These are phyloP conservation scores for Archocentrus centrarchus DNA, from an alignment of 2,113 vertebrate genomes.

Conservation along the genomic window DNA sequence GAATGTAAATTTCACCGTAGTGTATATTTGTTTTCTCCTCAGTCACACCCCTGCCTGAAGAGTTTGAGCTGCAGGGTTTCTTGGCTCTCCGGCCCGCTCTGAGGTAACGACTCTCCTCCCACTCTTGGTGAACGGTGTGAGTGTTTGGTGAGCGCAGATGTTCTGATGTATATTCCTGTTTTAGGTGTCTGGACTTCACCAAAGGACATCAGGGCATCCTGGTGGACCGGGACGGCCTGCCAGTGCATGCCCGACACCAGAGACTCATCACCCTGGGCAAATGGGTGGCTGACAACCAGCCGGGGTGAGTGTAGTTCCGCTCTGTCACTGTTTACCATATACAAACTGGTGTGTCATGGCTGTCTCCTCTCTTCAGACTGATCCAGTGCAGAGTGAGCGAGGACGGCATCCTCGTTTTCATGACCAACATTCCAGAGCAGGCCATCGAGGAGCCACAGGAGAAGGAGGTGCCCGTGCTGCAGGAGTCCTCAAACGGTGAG, in stretches of 20 bases:
- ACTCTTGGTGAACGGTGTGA: not conserved
- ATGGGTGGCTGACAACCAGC: constrained; percentile 96
- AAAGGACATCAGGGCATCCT: constrained; percentile 96
- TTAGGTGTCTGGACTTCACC: constrained; percentile 96
- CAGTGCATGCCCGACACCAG: constrained; percentile 88
- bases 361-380: constrained; percentile 79
- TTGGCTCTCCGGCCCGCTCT: constrained; percentile 94
- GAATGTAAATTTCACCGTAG: not conserved
- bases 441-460: constrained; percentile 90
- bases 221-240: constrained; percentile 89
- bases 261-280: constrained; percentile 91
- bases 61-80: constrained; percentile 98
- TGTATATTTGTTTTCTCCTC: constrained; percentile 41
- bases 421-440: constrained; percentile 93
- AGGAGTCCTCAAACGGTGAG: constrained; percentile 88
- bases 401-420: constrained; percentile 91
- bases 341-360: not conserved
- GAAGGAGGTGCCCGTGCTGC: constrained; percentile 88
- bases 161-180: constrained; percentile 15
- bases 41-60: constrained; percentile 95
- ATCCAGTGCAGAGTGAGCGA: constrained; percentile 90
- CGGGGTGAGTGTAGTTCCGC: constrained; percentile 79
- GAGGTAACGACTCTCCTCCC: constrained; percentile 75
- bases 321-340: not conserved
- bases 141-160: not conserved